A percentile compares a stretch with the other conserved stretches of the same genome.
Evolutionary conservation across 2,888 invertebrate genomes (phyloP).

Genomic region (Drosophila quinaria): DNA sequence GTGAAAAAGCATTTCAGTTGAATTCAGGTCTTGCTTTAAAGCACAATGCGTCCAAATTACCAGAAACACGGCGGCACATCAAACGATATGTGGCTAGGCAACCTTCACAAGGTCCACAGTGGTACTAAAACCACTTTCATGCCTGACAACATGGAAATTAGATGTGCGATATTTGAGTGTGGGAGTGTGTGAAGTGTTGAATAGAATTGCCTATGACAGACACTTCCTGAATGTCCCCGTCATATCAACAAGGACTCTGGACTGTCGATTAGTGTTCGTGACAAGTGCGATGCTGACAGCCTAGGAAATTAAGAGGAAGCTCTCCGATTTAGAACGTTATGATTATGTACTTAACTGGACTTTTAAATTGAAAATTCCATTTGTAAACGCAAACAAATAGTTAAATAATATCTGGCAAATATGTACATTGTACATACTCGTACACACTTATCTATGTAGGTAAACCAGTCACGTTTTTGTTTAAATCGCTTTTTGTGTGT

Average conservation of each 20-base stretch:
- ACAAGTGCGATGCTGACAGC: constrained; percentile 41
- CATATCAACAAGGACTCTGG: constrained; percentile 30
- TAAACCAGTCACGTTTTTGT: constrained; percentile 8
- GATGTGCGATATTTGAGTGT: constrained; percentile 11
- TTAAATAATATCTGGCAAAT: not conserved
- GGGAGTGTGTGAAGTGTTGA: constrained; percentile 16
- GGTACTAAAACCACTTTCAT: constrained; percentile 19
- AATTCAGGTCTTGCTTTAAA: constrained; percentile 49
- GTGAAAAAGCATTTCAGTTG: constrained; percentile 55
- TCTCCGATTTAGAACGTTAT: constrained; percentile 20
- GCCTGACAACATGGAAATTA: constrained; percentile 50
- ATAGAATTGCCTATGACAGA: constrained; percentile 34
- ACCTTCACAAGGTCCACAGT: constrained; percentile 19
- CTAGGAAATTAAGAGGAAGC: constrained; percentile 48
- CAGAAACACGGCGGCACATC: constrained; percentile 23
- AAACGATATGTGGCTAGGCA: constrained; percentile 10
- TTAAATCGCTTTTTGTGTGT: not conserved
- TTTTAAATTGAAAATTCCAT: constrained; percentile 11
- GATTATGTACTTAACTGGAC: constrained; percentile 6
- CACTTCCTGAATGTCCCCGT: constrained; percentile 20
- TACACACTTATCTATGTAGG: not conserved
- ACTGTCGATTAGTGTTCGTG: constrained; percentile 41
- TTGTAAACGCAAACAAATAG: constrained; percentile 1
- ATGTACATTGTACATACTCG: not conserved
- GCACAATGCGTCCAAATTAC: constrained; percentile 39